Evolutionary conservation across 1,140 invertebrate species (phyloP), one percentile per base, ranked within the genome.

Genomic region (Acromyrmex heyeri): DNA sequence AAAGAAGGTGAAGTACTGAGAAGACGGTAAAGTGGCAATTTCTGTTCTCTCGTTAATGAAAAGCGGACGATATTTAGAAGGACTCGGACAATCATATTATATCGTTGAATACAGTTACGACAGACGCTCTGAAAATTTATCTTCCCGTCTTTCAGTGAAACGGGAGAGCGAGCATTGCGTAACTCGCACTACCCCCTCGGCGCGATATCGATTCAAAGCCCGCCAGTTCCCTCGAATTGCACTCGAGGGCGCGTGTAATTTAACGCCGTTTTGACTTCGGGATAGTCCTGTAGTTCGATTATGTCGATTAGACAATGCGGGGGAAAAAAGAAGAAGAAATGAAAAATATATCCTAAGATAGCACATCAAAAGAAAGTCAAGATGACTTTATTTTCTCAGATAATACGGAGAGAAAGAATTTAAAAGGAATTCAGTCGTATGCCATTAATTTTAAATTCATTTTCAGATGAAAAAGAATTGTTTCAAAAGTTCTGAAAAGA

Each of bases 131-230:
- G 18, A 70, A 81, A 70, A 70, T 70, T 67, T 24, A 24, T 81
- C 16, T 14, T 34, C 10, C 3, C n/a, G 12, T 62, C 59, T 75
- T 53, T 75, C 79, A 4, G 24, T 48, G 69, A 62, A 34, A 83
- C 24, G 64, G 21, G 57, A 83, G 69, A 61, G 38, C 24, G 69
- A 73, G 55, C 24, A 44, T 83, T 83, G 69, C 79, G 69, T 83
- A 83, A 83, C 79, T 82, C 67, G 53, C 53, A 34, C 64, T 69
- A 69, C 69, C 38, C 69, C 75, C 69, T 69, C 65, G 65, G 14
- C n/a, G 69, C 79, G 38, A 61, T 83, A 83, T 83, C 69, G 79
- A 83, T 83, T 83, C 69, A 61, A 44, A 75, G 55, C 38, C 34
- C 8, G 18, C 18, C 38, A 48, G 30, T 73, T 38, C 55, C 34